These are phyloP conservation scores for Siderastrea siderea DNA, from an alignment of 92 coral and sea anemone genomes.

Conservation along the genomic window DNA sequence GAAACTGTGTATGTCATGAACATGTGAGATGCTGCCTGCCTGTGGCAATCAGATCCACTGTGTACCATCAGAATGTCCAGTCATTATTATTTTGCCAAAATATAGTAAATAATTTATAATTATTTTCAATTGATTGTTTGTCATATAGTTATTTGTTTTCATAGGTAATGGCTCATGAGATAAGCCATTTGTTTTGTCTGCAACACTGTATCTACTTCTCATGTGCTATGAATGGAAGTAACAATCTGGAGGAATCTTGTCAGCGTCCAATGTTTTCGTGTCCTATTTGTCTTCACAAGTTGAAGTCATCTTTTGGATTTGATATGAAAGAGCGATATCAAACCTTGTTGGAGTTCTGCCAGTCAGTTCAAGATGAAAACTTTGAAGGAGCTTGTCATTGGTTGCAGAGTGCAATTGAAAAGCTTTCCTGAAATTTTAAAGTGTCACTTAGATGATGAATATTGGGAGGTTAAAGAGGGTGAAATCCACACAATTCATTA, in stretches of 20 bases:
- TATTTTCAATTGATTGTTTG: no score
- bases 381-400: slow-evolving; percentile 34
- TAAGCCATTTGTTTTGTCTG: slow-evolving; percentile 59
- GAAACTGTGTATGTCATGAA: no score
- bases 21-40: no score
- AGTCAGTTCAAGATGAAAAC: slow-evolving; percentile 53
- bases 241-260: slow-evolving; percentile 55
- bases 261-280: slow-evolving; percentile 64
- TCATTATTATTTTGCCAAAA: no score
- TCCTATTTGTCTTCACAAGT: slow-evolving; percentile 62
- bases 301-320: slow-evolving; percentile 41
- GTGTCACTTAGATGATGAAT: no score
- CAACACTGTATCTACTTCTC: slow-evolving; percentile 64
- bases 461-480: no score
- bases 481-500: no score
- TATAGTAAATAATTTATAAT: no score
- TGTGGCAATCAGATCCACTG: no score
- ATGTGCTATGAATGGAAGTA: slow-evolving; percentile 71
- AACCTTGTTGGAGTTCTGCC: slow-evolving; percentile 51
- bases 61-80: no score
- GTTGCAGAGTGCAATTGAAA: slow-evolving; percentile 43
- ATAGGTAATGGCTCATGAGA: slow-evolving; percentile 73
- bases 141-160: not conserved
- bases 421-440: not conserved
- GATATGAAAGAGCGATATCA: slow-evolving; percentile 58